These are phyloP conservation scores for Zoanthus sansibaricus DNA, from an alignment of 92 coral and sea anemone species.

Conservation along the genomic window DNA sequence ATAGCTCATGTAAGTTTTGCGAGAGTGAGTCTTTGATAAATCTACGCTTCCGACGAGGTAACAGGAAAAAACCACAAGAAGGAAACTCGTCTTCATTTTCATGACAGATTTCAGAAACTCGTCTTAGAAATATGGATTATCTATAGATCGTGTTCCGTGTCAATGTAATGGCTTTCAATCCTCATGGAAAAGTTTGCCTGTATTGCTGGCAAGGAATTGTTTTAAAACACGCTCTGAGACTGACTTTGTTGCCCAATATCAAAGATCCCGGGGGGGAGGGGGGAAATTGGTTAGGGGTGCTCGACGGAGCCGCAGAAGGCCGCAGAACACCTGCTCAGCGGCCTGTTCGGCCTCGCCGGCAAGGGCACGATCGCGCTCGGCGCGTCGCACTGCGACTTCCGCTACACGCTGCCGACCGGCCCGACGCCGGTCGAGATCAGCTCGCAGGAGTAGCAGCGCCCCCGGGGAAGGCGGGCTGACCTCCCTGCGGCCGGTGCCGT, in stretches of 20 bases:
- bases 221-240: neutral
- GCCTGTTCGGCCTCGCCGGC: too few species aligned
- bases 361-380: too few species aligned
- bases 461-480: too few species aligned
- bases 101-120: neutral
- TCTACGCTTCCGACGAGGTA: constrained; percentile 10
- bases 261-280: neutral
- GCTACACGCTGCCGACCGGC: too few species aligned
- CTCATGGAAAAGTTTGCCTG: neutral
- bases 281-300: too few species aligned
- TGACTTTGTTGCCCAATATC: neutral
- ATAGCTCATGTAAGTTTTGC: constrained; percentile 29
- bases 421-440: too few species aligned
- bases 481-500: too few species aligned
- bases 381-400: too few species aligned
- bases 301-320: too few species aligned
- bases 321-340: too few species aligned
- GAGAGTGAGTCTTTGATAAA: neutral
- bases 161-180: neutral
- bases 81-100: neutral
- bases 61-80: neutral
- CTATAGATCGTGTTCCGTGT: too few species aligned
- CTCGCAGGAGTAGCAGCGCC: too few species aligned
- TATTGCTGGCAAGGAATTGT: neutral
- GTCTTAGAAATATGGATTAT: neutral